Base-by-base conservation (phyloP, 2,797 vertebrate species). In the Taenioides sp. region DNA sequence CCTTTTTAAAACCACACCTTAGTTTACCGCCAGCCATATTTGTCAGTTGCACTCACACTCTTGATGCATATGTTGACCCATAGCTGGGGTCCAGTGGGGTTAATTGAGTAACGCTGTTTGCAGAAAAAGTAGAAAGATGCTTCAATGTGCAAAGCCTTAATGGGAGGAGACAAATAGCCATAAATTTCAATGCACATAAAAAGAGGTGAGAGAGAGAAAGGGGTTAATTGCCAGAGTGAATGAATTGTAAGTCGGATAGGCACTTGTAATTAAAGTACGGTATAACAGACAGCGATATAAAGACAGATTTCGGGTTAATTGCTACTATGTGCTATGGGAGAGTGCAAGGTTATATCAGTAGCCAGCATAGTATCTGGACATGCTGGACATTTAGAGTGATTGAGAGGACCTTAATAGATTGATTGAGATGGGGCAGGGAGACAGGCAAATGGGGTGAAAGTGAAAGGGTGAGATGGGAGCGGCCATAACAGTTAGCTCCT, bases 1-100 rank as follows among this genome's bases (percentile, higher is more conserved):
- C 90, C 77, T 87, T 87, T 89, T 81, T 76, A 68, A 75, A 88
- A 83, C 88, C 92, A 91, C 89, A 87, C 81, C 73, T 88, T 75
- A 40, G 67, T 65, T 80, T 77, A 76, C 66, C 37, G 67, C 60
- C 54, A 75, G 64, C 79, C 74, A 75, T 79, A 77, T 85, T 78
- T 81, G 70, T 84, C 80, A 75, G 71, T 80, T 78, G 75, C 78
- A 65, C 77, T 80, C 75, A 68, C 75, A 75, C 81, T 82, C 84
- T 78, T 81, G 86, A 83, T 87, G 88, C 88, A 87, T 87, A 84
- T 80, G 84, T 87, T 88, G 83, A 88, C 86, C 89, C 86, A 78
- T 74, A 74, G 71, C 80, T 68, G 71, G 76, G 58, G 77, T 73
- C 77, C 73, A 49, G 58, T 55, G 70, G 74, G 87, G 87, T 90